Evolutionary conservation across 2,888 invertebrate genomes (phyloP).

Genomic region (Pollenia griseotomentosa): DNA sequence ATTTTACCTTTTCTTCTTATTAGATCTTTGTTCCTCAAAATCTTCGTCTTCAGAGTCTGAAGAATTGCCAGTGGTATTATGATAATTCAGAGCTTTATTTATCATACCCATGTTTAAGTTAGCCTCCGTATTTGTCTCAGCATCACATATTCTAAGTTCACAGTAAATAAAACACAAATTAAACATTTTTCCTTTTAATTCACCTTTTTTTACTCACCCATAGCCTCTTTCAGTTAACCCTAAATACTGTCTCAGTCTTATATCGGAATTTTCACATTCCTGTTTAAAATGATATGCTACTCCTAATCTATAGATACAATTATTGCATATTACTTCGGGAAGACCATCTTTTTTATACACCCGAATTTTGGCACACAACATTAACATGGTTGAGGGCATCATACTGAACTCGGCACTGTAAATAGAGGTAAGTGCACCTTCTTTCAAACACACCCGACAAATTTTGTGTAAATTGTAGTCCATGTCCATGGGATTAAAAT

Average conservation of each 20-base stretch:
- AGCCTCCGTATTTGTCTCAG: slow-evolving; percentile 86
- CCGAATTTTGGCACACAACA: slow-evolving; percentile 86
- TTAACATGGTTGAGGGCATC: slow-evolving; percentile 87
- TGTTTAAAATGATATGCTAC: slow-evolving; percentile 88
- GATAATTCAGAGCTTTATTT: slow-evolving; percentile 45
- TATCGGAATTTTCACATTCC: slow-evolving; percentile 87
- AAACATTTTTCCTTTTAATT: neutral
- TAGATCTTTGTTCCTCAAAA: slow-evolving; percentile 74
- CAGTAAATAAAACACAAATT: neutral
- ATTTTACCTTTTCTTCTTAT: slow-evolving; percentile 74
- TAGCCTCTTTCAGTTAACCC: slow-evolving; percentile 84
- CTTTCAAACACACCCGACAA: slow-evolving; percentile 87
- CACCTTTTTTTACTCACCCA: slow-evolving; percentile 75
- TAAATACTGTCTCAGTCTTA: slow-evolving; percentile 86
- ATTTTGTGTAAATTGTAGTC: slow-evolving; percentile 85
- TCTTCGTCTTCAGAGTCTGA: slow-evolving; percentile 73
- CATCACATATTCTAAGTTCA: slow-evolving; percentile 85
- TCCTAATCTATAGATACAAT: slow-evolving; percentile 87
- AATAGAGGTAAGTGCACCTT: slow-evolving; percentile 86
- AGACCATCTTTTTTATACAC: slow-evolving; percentile 87
- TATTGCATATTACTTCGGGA: slow-evolving; percentile 87
- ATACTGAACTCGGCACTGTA: slow-evolving; percentile 87
- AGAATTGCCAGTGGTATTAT: slow-evolving; percentile 54
- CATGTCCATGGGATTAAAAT: slow-evolving; percentile 76
- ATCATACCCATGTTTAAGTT: slow-evolving; percentile 75